Evolutionary conservation across 2,113 vertebrate genomes (phyloP).

Genomic region (Bostrychus sinensis): DNA sequence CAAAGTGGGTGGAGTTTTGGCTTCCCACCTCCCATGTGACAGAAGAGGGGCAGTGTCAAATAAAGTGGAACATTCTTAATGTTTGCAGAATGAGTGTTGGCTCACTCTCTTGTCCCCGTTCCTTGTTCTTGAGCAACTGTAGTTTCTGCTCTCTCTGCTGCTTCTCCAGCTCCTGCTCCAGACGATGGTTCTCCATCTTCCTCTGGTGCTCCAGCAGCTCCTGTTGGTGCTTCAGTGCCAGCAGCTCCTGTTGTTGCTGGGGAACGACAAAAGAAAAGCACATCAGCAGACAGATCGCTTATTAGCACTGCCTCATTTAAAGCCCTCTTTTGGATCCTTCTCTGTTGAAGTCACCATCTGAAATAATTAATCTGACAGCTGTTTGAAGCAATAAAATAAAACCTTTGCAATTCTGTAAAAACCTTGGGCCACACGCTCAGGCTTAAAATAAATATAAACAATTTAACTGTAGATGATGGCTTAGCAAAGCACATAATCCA

Average conservation of each 20-base stretch:
- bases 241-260: constrained; percentile 97
- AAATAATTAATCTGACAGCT: constrained; percentile 52
- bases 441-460: constrained; percentile 59
- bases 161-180: constrained; percentile 97
- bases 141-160: constrained; percentile 97
- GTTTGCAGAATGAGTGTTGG: background rate
- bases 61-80: background rate
- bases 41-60: background rate
- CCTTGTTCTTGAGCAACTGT: constrained; percentile 96
- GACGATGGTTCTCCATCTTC: constrained; percentile 94
- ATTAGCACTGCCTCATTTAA: constrained; percentile 1
- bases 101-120: constrained; percentile 97
- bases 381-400: constrained; percentile 49
- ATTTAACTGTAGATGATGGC: constrained; percentile 40
- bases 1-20: too few species aligned
- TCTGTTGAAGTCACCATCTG: constrained; percentile 24
- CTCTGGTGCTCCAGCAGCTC: constrained; percentile 96
- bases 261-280: constrained; percentile 4
- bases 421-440: constrained; percentile 35
- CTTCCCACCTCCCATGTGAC: too few species aligned
- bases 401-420: constrained; percentile 37
- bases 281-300: background rate
- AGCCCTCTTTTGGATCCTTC: constrained; percentile 16
- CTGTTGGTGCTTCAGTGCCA: constrained; percentile 98
- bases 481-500: constrained; percentile 42